Percentiles rank a stretch among this genome's conserved stretches.
Conservation (phyloP, 2,113 vertebrate species). For the Brachyistius frenatus region DNA sequence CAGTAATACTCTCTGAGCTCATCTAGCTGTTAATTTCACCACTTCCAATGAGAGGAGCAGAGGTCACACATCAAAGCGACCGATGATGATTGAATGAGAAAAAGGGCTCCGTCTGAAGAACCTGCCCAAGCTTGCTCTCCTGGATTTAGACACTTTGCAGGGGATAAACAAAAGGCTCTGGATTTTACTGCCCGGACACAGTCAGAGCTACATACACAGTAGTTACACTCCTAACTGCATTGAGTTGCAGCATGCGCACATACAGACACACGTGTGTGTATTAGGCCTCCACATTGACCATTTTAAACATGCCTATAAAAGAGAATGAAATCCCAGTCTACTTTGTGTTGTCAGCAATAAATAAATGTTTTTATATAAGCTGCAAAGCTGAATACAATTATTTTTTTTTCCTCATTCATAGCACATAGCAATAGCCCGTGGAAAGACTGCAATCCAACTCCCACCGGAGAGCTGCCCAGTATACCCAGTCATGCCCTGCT, state of each 20-base stretch:
- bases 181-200: conserved; percentile 45
- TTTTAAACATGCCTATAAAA: conserved; percentile 7
- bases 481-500: conserved; percentile 44
- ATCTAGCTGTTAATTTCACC: conserved; percentile 55
- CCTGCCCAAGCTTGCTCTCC: conserved; percentile 75
- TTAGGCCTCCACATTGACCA: background rate
- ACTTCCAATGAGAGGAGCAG: conserved; percentile 60
- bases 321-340: background rate
- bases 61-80: conserved; percentile 77
- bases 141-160: conserved; percentile 72
- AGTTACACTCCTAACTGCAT: background rate
- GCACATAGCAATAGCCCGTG: conserved; percentile 28
- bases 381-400: conserved; percentile 12
- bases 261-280: background rate
- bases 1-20: conserved; percentile 35
- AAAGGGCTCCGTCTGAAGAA: conserved; percentile 52
- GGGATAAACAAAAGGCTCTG: conserved; percentile 60
- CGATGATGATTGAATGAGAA: conserved; percentile 73
- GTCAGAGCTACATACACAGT: conserved; percentile 23
- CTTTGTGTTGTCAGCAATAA: conserved; percentile 19
- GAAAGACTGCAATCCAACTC: conserved; percentile 34
- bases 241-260: background rate
- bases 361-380: conserved; percentile 13
- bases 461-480: conserved; percentile 42
- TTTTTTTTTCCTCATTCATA: conserved; percentile 3